Base-by-base conservation (phyloP, 35 echinoderm and acorn worm genomes). In the Heliocidaris erythrogramma region DNA sequence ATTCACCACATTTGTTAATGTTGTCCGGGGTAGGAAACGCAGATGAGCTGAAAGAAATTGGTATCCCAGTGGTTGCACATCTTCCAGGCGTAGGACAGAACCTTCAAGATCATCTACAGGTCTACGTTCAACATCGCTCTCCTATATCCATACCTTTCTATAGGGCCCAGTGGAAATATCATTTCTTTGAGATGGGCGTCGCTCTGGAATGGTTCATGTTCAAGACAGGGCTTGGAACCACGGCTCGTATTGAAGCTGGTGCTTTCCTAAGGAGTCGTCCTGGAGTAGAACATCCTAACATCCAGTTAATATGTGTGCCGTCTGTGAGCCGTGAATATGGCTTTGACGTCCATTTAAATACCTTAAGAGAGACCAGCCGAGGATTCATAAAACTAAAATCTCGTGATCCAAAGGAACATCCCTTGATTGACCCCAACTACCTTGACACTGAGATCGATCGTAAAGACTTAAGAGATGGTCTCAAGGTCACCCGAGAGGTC, bases 161-260 rank as follows among this genome's bases (percentile, higher is more conserved):
- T 90, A 97, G 91, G 60, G 98, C 98, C n/a, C 97, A 99, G 94
- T 99, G 98, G 98, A 97, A 97, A 91, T 97, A 97, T 90, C 98
- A 96, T 7, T 96, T 96, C 85, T 94, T 96, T 13, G 97, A 97
- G 98, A 93, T 99, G 30, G 95, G 94, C 49, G 95, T 97, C 49
- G 97, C 97, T 30, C 94, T 99, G 30, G 92, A 97, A 32, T 99
- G 98, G 98, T 99, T 99, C 87, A 59, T 99, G 17, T 94, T 95
- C 60, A 93, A 97, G 91, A 99, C 88, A 18, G 98, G 98, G 30
- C 94, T 88, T 87, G 97, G 94, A 49, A 97, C 98, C 18, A 95
- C 96, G 31, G 49, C 96, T 27, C 98, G 97, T 61, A 89, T 99
- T 30, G 98, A 99, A 91, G 98, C 98, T 30, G 98, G 97, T 18